Conservation (phyloP, 2,797 vertebrate genomes). For the Acropternis orthonyx region DNA sequence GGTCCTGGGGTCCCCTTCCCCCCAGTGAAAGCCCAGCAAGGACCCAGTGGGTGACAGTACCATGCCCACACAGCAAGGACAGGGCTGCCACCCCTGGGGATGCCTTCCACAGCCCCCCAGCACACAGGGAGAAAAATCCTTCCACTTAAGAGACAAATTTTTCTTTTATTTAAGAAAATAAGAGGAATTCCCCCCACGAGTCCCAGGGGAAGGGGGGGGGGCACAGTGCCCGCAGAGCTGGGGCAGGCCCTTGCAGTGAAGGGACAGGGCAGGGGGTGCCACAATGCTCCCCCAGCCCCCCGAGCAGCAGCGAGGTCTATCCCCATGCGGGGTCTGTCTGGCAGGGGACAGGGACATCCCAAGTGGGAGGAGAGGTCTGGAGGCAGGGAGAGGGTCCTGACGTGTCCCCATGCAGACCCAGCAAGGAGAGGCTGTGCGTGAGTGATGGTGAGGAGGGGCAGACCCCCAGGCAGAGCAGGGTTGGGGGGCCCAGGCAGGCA, state of each 20-base stretch:
- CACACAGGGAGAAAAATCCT: neutral
- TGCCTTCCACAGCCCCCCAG: neutral
- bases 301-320: slow-evolving; percentile 2
- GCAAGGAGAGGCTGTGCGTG: neutral
- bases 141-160: neutral
- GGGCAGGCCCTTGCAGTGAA: neutral
- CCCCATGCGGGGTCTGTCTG: neutral
- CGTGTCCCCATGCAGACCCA: rapidly evolving
- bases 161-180: slow-evolving; percentile 57
- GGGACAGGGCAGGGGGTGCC: neutral
- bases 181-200: neutral
- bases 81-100: rapidly evolving
- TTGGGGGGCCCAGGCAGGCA: neutral
- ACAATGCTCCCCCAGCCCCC: rapidly evolving
- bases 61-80: rapidly evolving
- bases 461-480: neutral
- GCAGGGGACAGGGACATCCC: neutral
- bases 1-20: neutral
- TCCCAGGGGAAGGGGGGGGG: neutral
- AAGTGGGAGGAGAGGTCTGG: neutral
- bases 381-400: neutral
- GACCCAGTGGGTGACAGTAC: neutral
- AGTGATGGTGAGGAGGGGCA: neutral
- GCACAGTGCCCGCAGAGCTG: neutral
- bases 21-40: neutral